phyloP scores from a whole-genome alignment of 30 jellyfish, hydroid and myxozoan genomes.

The Hydra vulgaris region DNA sequence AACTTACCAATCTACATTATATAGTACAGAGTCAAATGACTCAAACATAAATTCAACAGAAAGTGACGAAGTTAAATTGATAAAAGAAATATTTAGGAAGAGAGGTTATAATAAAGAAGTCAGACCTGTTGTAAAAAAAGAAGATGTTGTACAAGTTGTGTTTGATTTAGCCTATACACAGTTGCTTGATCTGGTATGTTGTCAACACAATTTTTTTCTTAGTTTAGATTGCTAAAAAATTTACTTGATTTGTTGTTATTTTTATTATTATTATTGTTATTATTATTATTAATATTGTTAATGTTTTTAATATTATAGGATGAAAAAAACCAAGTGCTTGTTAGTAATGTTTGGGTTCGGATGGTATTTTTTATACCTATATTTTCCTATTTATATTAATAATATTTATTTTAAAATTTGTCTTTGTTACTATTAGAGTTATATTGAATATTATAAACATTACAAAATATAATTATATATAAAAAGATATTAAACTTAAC shows the following conservation, averaged over 20 bases:
- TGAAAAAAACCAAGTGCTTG: constrained; percentile 71
- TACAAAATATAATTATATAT: too few relatives aligned
- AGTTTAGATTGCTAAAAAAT: background rate
- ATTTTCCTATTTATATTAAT: background rate
- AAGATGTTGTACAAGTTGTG: constrained; percentile 58
- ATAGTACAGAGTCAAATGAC: background rate
- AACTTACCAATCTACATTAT: background rate
- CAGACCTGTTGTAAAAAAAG: constrained; percentile 72
- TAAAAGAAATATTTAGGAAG: constrained; percentile 30
- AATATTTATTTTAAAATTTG: too few relatives aligned
- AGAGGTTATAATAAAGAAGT: constrained; percentile 56
- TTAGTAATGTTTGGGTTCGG: constrained; percentile 81
- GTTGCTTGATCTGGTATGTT: constrained; percentile 73
- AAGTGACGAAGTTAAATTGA: constrained; percentile 58
- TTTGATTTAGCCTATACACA: constrained; percentile 90
- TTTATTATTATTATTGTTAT: too few relatives aligned
- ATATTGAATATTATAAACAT: too few relatives aligned
- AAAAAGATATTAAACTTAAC: too few relatives aligned
- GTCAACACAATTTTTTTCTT: background rate
- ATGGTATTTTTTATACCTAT: constrained; percentile 35
- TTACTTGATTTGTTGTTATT: too few relatives aligned
- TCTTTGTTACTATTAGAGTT: background rate
- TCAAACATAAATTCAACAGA: constrained; percentile 3
- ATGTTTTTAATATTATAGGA: too few relatives aligned
- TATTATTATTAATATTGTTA: too few relatives aligned